Evolutionary conservation across 1,140 invertebrate genomes (phyloP), one percentile per base, ranked within the genome.

Genomic region (Ceratina japonica): DNA sequence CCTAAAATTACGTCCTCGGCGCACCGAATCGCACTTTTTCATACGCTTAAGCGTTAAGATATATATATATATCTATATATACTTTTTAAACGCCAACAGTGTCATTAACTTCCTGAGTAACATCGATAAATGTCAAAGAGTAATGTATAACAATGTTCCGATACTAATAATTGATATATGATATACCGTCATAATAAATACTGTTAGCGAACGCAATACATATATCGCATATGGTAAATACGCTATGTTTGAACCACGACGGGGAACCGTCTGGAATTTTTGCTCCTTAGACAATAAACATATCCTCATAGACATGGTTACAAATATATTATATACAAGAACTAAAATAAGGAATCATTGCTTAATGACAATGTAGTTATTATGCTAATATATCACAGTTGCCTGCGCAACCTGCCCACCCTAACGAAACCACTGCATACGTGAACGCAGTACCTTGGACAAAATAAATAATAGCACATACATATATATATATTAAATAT

Each of bases 331-430:
- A 83, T 78, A 75, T 81, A 80, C 62, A 79, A 16, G 27, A 62
- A 62, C 31, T 82, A 85, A 80, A 86, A 27, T 83, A 80, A 75
- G 22, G 65, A 80, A 61, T 75, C 54, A 56, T 71, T 63, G 51
- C 51, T 83, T 83, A 88, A 88, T 75, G 75, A 80, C 77, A 75
- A 81, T 16, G 71, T 79, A 79, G 62, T 75, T 86, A 90, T 91
- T 91, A 91, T 89, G 89, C 89, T 90, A 90, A 72, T 85, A 85
- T 91, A 91, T 91, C 90, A 91, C 90, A 90, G 88, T 89, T 91
- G 88, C 87, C 81, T 90, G 79, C 85, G 86, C 88, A 89, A 91
- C 88, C 87, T 73, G 75, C 79, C 83, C 82, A 80, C 81, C 74
- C 61, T 85, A 81, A 75, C 77, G 63, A 77, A 71, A 84, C 37